Conservation (phyloP, 92 coral and sea anemone genomes). For the Parazoanthus darwini region DNA sequence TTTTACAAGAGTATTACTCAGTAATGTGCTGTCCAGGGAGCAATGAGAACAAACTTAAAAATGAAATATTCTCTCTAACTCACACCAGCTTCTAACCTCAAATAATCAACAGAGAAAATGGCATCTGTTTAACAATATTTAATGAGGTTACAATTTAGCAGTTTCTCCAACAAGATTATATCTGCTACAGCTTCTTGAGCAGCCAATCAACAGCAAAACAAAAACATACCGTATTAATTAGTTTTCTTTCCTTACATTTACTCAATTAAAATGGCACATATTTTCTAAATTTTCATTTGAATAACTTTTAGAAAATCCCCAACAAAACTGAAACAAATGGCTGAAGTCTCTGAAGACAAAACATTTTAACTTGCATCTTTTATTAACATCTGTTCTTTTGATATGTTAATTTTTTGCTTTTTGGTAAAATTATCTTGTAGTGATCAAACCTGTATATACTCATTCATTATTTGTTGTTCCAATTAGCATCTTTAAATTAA, state of each 20-base stretch:
- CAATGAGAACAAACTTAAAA: too few relatives aligned
- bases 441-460: not conserved
- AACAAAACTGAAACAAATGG: too few relatives aligned
- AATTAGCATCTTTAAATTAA: not conserved
- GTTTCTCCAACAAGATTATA: not conserved
- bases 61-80: not conserved
- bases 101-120: not conserved
- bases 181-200: not conserved
- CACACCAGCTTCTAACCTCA: not conserved
- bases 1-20: not conserved
- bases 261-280: not conserved
- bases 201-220: not conserved
- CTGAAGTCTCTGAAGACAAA: too few relatives aligned
- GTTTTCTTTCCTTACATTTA: too few relatives aligned
- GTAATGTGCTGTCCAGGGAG: not conserved
- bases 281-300: too few relatives aligned
- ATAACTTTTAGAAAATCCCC: too few relatives aligned
- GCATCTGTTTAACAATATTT: not conserved
- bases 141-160: not conserved
- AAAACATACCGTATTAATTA: too few relatives aligned
- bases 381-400: too few relatives aligned
- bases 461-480: too few relatives aligned
- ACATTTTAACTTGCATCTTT: too few relatives aligned
- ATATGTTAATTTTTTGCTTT: not conserved
- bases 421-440: not conserved